Percentiles rank a stretch among this genome's conserved stretches.
Conservation (phyloP, 2,888 invertebrate species). For the Endotricha flammealis region DNA sequence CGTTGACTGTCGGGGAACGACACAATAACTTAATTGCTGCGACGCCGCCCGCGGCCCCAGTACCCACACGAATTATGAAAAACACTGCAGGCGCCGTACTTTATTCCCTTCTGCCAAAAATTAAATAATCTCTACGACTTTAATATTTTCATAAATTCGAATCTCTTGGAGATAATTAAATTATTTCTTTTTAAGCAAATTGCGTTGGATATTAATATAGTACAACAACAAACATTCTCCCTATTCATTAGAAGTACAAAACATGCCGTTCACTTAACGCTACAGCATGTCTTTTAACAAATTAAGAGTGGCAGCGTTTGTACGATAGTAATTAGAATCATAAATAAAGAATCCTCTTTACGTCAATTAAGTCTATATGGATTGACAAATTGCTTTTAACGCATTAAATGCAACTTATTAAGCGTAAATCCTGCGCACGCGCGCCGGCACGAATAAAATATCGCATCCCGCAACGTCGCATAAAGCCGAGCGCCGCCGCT, state of each 20-base stretch:
- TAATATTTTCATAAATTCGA: constrained; percentile 3
- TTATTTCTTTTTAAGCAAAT: not conserved
- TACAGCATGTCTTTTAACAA: constrained; percentile 9
- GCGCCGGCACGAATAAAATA: constrained; percentile 61
- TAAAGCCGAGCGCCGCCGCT: constrained; percentile 56
- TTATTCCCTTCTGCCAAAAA: constrained; percentile 4
- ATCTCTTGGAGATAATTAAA: constrained; percentile 1
- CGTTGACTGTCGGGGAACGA: constrained; percentile 44
- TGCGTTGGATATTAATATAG: not conserved
- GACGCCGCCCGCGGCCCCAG: constrained; percentile 46
- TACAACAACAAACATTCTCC: not conserved
- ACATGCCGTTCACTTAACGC: not conserved
- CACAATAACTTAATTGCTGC: constrained; percentile 66
- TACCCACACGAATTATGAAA: constrained; percentile 44
- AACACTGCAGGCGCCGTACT: constrained; percentile 23
- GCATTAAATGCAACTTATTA: constrained; percentile 48
- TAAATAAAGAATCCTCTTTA: constrained; percentile 21
- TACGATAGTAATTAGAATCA: not conserved
- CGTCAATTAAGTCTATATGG: constrained; percentile 52
- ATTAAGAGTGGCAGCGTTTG: constrained; percentile 12
- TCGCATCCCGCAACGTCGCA: constrained; percentile 54
- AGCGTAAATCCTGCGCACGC: constrained; percentile 61
- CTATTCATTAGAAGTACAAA: not conserved
- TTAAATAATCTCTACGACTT: constrained; percentile 4
- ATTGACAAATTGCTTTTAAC: constrained; percentile 59